Evolutionary conservation across 2,113 vertebrate species (phyloP).

Genomic region (Microtus oregoni): DNA sequence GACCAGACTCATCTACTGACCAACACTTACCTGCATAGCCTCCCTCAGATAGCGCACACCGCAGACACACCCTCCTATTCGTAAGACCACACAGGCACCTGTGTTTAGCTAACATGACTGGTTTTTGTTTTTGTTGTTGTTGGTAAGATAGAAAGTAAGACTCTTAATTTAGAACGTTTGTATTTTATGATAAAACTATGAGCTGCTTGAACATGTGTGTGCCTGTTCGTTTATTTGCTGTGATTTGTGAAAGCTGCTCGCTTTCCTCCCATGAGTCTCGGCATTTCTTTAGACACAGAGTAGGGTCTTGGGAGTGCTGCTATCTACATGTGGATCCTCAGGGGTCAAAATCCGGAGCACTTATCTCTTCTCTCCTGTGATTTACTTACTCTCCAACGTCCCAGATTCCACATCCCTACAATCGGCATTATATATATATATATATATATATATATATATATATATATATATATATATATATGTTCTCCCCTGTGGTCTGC

Average conservation of each 20-base stretch:
- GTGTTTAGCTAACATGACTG: conserved; percentile 79
- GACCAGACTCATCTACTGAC: conserved; percentile 33
- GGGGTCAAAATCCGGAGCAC: background rate
- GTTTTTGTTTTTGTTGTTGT: conserved; percentile 75
- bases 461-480: no score
- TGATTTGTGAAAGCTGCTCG: background rate
- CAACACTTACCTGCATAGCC: background rate
- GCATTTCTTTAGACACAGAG: background rate
- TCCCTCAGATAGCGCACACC: background rate
- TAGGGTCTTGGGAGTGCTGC: background rate
- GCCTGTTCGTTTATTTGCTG: conserved; percentile 23
- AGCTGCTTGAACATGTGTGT: conserved; percentile 75
- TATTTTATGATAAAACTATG: conserved; percentile 84
- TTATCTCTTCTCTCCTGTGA: background rate
- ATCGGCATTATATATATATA: background rate
- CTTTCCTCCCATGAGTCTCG: background rate
- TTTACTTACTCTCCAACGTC: background rate
- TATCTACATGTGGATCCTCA: background rate
- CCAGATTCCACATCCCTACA: background rate
- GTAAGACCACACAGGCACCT: conserved; percentile 30
- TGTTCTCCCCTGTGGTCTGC: background rate
- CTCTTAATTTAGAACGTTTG: conserved; percentile 83
- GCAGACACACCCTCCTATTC: background rate
- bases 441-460: no score
- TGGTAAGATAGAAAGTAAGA: conserved; percentile 82